Evolutionary conservation across 1,140 invertebrate genomes (phyloP), one percentile per base, ranked within the genome.

Genomic region (Sarcophaga bullata): DNA sequence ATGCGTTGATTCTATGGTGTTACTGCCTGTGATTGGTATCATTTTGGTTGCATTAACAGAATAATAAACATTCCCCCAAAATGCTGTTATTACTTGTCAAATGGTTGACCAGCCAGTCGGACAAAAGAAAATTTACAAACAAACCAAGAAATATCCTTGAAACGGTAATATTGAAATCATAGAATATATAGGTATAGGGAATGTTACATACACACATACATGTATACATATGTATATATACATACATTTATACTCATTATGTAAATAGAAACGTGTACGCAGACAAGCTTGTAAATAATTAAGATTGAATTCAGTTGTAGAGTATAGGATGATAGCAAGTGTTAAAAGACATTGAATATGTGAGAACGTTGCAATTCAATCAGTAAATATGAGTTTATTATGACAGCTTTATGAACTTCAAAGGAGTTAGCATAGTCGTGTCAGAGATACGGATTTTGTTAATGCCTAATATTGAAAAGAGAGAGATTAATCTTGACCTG

Each of bases 21-120:
- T 78, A 50, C 1, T 50, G 48, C 49, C 46, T 78, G 50, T 78
- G 75, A 78, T 78, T 78, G 75, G 75, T 78, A 78, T 78, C 75
- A 78, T 78, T 78, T 78, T 78, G 75, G 75, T 78, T 78, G 75
- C 75, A 78, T 78, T 78, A 78, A 78, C 75, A 78, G 75, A 78
- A 78, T 78, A 78, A 78, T 78, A 78, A 78, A 78, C 75, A 78
- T 50, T 78, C 49, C 75, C 75, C 75, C 75, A 78, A 68, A 78
- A 78, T 78, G 48, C 48, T 50, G 48, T 78, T 78, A 78, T 78
- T 78, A 78, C 75, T 78, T 78, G 75, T 78, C 75, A 78, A 19
- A n/a, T 78, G 48, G n/a, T 78, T 78, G 48, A 50, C 75, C 48
- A 76, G 73, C 3, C 75, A 48, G 46, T 15, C 52, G 7, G 52